These are phyloP conservation scores for Taeniopygia guttata DNA, from an alignment of 2,797 vertebrate species.

Conservation along the genomic window DNA sequence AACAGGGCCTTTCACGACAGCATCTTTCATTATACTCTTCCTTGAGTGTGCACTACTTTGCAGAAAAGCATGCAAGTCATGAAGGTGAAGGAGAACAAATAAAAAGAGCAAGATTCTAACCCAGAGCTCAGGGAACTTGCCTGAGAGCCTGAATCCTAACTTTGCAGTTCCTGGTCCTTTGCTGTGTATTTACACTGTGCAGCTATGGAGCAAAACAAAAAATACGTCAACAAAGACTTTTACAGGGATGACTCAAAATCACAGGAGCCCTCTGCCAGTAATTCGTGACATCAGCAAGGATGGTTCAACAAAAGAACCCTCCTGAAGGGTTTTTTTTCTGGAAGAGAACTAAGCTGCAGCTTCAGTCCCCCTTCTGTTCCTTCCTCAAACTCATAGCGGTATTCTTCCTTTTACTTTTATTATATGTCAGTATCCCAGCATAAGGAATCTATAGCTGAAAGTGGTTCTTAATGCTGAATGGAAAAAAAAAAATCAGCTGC, in stretches of 20 bases:
- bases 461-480: not conserved
- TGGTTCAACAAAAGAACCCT: not conserved
- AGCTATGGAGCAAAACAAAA: not conserved
- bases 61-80: not conserved
- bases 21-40: not conserved
- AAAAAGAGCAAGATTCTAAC: not conserved
- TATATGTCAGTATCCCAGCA: not conserved
- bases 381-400: not conserved
- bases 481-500: not conserved
- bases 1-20: not conserved
- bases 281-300: not conserved
- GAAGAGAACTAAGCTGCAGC: not conserved
- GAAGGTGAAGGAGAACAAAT: not conserved
- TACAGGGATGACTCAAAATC: not conserved
- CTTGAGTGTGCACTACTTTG: not conserved
- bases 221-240: not conserved
- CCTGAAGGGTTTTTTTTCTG: not conserved
- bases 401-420: not conserved
- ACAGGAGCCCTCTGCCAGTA: not conserved
- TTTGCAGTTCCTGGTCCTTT: not conserved
- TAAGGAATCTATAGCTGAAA: not conserved
- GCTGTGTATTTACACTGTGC: not conserved
- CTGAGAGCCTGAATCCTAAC: not conserved
- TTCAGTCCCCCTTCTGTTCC: rapidly evolving
- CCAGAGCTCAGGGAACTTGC: not conserved